A percentile compares a stretch with the other conserved stretches of the same genome.
phyloP scores from a whole-genome alignment of 2,888 invertebrate species.

The Drosophila imparisetae region DNA sequence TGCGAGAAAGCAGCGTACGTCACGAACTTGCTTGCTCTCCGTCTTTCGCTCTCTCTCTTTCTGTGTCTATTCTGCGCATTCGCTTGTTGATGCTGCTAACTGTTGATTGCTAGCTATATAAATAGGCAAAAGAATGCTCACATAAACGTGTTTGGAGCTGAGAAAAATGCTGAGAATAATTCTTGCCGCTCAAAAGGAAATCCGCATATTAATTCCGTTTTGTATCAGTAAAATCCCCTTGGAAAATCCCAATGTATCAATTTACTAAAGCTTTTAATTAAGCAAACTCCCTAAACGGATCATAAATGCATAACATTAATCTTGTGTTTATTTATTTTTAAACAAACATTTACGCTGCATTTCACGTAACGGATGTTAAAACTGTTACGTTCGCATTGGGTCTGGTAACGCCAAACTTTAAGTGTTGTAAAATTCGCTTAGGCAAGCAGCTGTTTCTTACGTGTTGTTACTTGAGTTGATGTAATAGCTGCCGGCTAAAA shows the following conservation, averaged over 20 bases:
- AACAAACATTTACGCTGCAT: neutral
- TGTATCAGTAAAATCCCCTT: conserved; percentile 16
- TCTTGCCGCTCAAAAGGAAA: conserved; percentile 9
- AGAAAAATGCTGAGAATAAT: neutral
- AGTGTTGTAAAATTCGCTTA: conserved; percentile 27
- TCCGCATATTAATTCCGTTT: conserved; percentile 27
- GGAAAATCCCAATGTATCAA: neutral
- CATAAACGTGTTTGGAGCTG: conserved; percentile 8
- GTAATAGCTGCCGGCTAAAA: conserved; percentile 45
- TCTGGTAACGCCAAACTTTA: conserved; percentile 37
- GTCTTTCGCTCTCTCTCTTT: conserved; percentile 6
- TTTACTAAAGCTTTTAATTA: neutral
- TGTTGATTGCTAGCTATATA: conserved; percentile 37
- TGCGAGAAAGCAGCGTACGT: conserved; percentile 8
- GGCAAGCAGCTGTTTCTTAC: conserved; percentile 32
- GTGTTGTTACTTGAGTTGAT: conserved; percentile 34
- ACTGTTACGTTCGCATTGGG: too few relatives aligned
- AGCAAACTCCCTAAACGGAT: neutral
- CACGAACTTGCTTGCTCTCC: conserved; percentile 4
- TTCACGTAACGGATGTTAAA: conserved; percentile 7
- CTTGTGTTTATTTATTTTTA: neutral
- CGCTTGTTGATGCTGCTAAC: conserved; percentile 32
- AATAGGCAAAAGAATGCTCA: conserved; percentile 31
- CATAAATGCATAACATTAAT: neutral
- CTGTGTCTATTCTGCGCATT: neutral